These are phyloP conservation scores for Sturnira hondurensis DNA, from an alignment of 2,113 vertebrate genomes.

Conservation along the genomic window DNA sequence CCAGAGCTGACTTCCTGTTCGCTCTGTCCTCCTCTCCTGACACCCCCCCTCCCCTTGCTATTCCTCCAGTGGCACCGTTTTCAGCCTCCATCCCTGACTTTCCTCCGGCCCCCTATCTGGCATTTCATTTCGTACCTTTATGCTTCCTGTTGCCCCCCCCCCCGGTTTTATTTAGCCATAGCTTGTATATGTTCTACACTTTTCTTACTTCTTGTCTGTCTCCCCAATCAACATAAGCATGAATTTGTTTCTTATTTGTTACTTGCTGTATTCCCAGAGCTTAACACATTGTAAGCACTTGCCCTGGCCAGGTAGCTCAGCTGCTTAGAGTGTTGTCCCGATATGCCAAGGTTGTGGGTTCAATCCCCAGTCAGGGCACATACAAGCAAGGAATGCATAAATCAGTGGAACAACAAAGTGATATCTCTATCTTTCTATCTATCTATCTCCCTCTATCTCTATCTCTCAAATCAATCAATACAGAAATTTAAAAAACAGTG, in stretches of 20 bases:
- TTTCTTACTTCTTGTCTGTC: background rate
- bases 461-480: too few relatives aligned
- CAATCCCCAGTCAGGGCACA: too few relatives aligned
- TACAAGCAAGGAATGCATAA: too few relatives aligned
- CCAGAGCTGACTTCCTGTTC: rapidly evolving
- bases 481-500: background rate
- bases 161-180: background rate
- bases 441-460: too few relatives aligned
- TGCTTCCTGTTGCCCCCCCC: background rate
- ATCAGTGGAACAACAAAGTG: too few relatives aligned
- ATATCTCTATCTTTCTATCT: too few relatives aligned
- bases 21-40: background rate
- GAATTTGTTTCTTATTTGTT: background rate
- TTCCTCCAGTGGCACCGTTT: too few relatives aligned
- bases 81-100: background rate
- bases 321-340: too few relatives aligned
- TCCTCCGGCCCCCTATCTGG: background rate
- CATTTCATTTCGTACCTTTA: background rate
- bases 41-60: background rate
- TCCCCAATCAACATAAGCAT: background rate
- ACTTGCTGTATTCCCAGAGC: background rate
- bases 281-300: background rate
- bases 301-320: too few relatives aligned
- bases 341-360: too few relatives aligned
- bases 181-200: rapidly evolving